Evolutionary conservation across 2,888 invertebrate species (phyloP).

Genomic region (Petrophora chlorosata): DNA sequence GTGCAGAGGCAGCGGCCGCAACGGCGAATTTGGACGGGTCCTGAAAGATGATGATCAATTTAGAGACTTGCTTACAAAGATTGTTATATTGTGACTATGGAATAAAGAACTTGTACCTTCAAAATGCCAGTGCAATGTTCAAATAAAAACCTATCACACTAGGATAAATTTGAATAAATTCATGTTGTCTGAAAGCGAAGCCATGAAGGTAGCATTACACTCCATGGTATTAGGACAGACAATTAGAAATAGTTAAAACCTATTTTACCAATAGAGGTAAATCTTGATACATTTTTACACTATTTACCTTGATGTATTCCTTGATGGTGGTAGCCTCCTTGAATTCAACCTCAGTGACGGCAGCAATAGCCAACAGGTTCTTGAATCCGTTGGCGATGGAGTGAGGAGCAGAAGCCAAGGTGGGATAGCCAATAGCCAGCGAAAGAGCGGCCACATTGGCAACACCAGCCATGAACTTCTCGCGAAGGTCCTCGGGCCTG

Average conservation of each 20-base stretch:
- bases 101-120: conserved; percentile 56
- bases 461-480: conserved; percentile 96
- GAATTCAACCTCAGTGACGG: conserved; percentile 97
- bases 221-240: conserved; percentile 64
- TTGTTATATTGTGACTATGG: conserved; percentile 8
- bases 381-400: conserved; percentile 99
- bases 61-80: background rate
- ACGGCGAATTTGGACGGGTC: conserved; percentile 98
- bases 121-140: conserved; percentile 70
- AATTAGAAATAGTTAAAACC: conserved; percentile 7
- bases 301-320: conserved; percentile 92
- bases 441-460: conserved; percentile 97
- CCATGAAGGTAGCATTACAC: conserved; percentile 48
- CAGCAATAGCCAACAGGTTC: conserved; percentile 98
- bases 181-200: conserved; percentile 71
- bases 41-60: conserved; percentile 65
- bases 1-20: conserved; percentile 82
- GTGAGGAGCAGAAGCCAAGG: conserved; percentile 98
- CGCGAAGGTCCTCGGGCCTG: conserved; percentile 96
- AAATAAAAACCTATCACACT: conserved; percentile 51
- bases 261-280: too few relatives aligned
- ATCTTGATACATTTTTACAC: too few relatives aligned
- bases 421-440: conserved; percentile 97
- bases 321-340: conserved; percentile 96
- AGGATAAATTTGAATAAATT: conserved; percentile 69